Percentiles rank a stretch among this genome's conserved stretches.
These are phyloP conservation scores for Gadopsis marmoratus DNA, from an alignment of 2,797 vertebrate genomes.

Conservation along the genomic window DNA sequence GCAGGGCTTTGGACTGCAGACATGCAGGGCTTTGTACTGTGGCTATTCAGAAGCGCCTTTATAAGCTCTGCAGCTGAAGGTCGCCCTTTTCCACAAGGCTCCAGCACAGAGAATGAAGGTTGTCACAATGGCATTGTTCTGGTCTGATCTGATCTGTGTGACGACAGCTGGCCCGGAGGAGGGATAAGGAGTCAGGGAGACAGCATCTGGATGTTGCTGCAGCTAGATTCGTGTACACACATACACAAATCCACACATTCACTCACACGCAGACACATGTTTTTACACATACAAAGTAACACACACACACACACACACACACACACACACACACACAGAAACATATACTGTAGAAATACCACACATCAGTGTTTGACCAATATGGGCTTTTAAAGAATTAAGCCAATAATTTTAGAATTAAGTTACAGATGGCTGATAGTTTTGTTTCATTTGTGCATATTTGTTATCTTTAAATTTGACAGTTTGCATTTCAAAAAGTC, in stretches of 20 bases:
- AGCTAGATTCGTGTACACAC: constrained; percentile 27
- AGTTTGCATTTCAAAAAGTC: neutral
- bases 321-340: constrained; percentile 14
- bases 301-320: constrained; percentile 22
- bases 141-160: constrained; percentile 65
- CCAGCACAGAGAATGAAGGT: constrained; percentile 58
- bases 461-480: constrained; percentile 3
- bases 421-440: constrained; percentile 10
- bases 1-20: constrained; percentile 62
- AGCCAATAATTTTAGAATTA: neutral
- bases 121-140: constrained; percentile 66
- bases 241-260: neutral
- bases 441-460: constrained; percentile 20
- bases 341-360: constrained; percentile 42
- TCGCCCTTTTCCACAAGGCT: constrained; percentile 62
- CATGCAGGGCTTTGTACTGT: constrained; percentile 66
- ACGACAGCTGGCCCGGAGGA: constrained; percentile 66
- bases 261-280: neutral
- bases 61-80: constrained; percentile 69
- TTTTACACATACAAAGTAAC: neutral
- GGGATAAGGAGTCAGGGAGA: constrained; percentile 49
- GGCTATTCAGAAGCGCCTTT: constrained; percentile 66
- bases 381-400: constrained; percentile 5
- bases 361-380: constrained; percentile 15
- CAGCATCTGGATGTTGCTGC: constrained; percentile 62